phyloP scores from a whole-genome alignment of 2,797 vertebrate species.

The Stomatorhinus walkeri region DNA sequence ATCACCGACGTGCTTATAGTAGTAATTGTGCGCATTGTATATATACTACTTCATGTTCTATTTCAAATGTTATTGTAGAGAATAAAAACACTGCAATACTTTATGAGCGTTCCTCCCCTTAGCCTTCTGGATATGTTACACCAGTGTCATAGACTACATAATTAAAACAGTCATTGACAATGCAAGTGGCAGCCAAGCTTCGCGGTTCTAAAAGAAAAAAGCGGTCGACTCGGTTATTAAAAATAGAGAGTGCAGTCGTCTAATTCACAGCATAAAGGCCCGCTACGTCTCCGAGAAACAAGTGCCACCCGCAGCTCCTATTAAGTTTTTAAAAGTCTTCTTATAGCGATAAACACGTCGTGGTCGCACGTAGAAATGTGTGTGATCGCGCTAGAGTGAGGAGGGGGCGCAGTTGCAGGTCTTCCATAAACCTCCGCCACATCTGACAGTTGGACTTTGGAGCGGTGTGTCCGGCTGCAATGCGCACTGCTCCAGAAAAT shows the following conservation, averaged over 20 bases:
- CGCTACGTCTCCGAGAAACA: slow-evolving; percentile 16
- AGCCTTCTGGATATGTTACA: neutral
- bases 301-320: neutral
- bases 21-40: neutral
- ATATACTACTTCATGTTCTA: neutral
- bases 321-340: slow-evolving; percentile 5
- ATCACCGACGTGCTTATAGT: neutral
- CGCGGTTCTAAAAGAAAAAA: slow-evolving; percentile 3
- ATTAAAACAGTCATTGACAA: slow-evolving; percentile 14
- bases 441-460: slow-evolving; percentile 9
- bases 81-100: slow-evolving; percentile 4
- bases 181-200: neutral
- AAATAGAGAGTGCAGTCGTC: neutral
- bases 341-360: slow-evolving; percentile 16
- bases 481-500: neutral
- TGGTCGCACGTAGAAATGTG: slow-evolving; percentile 1
- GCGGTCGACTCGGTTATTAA: slow-evolving; percentile 7
- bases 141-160: slow-evolving; percentile 18
- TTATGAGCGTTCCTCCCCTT: neutral
- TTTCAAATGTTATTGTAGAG: neutral
- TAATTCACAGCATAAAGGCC: neutral
- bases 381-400: neutral
- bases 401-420: neutral
- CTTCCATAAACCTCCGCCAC: neutral
- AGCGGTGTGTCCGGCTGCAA: neutral